Conservation (phyloP, 2,888 invertebrate species). For the Sinelater perroti region DNA sequence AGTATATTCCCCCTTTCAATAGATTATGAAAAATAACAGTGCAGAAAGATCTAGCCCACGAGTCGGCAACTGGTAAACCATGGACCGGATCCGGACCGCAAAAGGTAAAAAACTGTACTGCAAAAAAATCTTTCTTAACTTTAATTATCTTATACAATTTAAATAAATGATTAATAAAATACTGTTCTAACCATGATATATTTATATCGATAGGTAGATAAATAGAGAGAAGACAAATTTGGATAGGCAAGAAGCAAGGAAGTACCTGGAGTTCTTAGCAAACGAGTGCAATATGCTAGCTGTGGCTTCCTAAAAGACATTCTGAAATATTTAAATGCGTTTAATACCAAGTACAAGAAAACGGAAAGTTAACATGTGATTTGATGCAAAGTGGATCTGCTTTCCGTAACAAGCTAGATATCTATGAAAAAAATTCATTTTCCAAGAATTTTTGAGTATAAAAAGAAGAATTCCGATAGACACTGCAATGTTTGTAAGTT, state of each 20-base stretch:
- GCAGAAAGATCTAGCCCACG: no score
- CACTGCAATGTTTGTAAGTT: conserved; percentile 43
- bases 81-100: no score
- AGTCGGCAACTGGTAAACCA: no score
- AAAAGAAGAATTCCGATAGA: conserved; percentile 30
- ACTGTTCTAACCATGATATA: no score
- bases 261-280: conserved; percentile 41
- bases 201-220: no score
- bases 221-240: no score
- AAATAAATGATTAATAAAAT: no score
- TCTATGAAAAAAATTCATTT: conserved; percentile 44
- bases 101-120: no score
- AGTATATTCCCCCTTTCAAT: no score
- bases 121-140: no score
- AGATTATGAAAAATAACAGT: no score
- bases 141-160: no score
- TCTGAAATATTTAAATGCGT: conserved; percentile 31
- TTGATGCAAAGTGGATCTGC: conserved; percentile 42
- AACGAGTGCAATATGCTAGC: conserved; percentile 38
- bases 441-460: conserved; percentile 48
- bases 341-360: conserved; percentile 42
- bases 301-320: conserved; percentile 15
- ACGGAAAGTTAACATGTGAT: conserved; percentile 44
- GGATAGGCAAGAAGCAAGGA: conserved; percentile 45
- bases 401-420: conserved; percentile 43